Evolutionary conservation across 2,888 invertebrate genomes (phyloP), one percentile per base, ranked within the genome.

Genomic region (Laspeyria flexula): DNA sequence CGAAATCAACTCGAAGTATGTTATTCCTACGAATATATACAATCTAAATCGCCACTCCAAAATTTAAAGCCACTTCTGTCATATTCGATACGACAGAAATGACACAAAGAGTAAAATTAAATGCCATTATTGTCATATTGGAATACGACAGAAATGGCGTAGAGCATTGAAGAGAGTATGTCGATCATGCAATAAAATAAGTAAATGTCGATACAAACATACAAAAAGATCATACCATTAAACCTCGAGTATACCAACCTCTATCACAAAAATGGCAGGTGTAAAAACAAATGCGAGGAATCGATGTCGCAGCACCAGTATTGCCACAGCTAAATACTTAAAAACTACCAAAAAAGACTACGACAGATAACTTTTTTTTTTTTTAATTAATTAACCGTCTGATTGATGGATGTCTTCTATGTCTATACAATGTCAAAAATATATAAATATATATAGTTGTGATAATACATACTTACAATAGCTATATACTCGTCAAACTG

Each of bases 401-500:
- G 53, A 67, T 6, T 57, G 50, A 69, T 58, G 62, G 33, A 56
- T 56, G 65, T 63, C 55, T 55, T 63, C 54, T 59, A 49, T 27
- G 49, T 58, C 57, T 67, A 63, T 66, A 71, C 65, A 65, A 71
- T 69, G 70, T 71, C 70, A 71, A 71, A 71, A 71, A 71, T 71
- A 71, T 66, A 73, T 70, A 68, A 55, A 63, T 67, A 65, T 71
- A 72, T 71, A 71, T 65, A 2, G 51, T 59, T 59, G 55, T 55
- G 68, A 63, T 71, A 71, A 54, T 68, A 73, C 66, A 70, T 72
- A 71, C 76, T 76, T 79, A 78, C 49, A 57, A 69, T 79, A 78
- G 31, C 61, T 71, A 73, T 60, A 62, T 67, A 58, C 58, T 63
- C 65, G 68, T 75, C 68, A 75, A 62, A 57, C 48, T 52, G 48